A percentile compares a stretch with the other conserved stretches of the same genome.
Evolutionary conservation across 2,797 vertebrate species (phyloP).

Genomic region (Enoplosus armatus): DNA sequence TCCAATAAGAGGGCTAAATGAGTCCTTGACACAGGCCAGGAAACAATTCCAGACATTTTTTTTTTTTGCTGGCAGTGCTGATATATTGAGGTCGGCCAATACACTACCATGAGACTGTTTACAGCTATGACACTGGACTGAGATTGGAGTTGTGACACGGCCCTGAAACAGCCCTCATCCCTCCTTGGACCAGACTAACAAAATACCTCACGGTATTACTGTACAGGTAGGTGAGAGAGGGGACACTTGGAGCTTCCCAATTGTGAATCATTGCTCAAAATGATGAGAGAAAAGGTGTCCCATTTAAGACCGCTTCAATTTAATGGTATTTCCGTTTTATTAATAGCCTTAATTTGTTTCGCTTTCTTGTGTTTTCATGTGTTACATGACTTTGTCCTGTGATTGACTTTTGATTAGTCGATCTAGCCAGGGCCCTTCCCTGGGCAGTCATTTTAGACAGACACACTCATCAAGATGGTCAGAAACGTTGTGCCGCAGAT

Average conservation of each 20-base stretch:
- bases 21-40: constrained; percentile 74
- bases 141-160: constrained; percentile 69
- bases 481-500: background rate
- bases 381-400: background rate
- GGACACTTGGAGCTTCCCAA: background rate
- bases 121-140: constrained; percentile 62
- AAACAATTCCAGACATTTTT: constrained; percentile 72
- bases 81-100: constrained; percentile 68
- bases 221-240: constrained; percentile 7
- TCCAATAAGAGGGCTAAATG: constrained; percentile 73
- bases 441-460: background rate
- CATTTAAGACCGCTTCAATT: background rate
- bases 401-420: background rate
- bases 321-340: background rate
- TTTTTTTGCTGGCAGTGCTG: constrained; percentile 48
- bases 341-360: background rate
- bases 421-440: background rate
- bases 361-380: background rate
- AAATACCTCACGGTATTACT: constrained; percentile 44
- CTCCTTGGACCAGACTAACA: constrained; percentile 47
- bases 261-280: background rate
- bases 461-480: no score
- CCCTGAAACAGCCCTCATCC: constrained; percentile 52
- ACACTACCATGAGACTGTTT: constrained; percentile 59
- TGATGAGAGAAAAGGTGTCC: background rate